Base-by-base conservation (phyloP, 1,140 invertebrate genomes). In the Steinernema feltiae region DNA sequence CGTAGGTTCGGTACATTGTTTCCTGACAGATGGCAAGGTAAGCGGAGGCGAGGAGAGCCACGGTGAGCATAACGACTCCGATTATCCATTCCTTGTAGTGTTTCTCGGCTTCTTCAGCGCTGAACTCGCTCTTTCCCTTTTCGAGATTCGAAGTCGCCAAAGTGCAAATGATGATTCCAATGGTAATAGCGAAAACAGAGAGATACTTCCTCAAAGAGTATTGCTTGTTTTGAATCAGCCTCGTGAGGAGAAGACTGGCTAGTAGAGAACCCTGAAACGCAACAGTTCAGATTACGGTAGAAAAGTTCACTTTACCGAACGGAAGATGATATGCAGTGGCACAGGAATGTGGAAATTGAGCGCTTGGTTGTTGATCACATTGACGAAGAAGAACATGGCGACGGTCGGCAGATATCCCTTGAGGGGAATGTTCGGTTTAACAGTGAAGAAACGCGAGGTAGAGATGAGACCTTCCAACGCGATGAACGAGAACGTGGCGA, bases 241-340 rank as follows among this genome's bases (percentile, higher is more conserved):
- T 92, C 63, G 94, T 94, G 91, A 98, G 92, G 63, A 97, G 90
- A 91, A 99, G 93, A 87, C 95, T 98, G 0, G 95, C 94, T 88
- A 98, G 94, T 29, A 98, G 88, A 32, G 95, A 97, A 2, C 95
- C 95, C 93, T 94, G 84, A 72, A 88, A 87, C 35, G 46, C 41
- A 69, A 46, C 53, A 73, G n/a, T 46, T 18, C 78, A 29, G 27
- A 75, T 29, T 70, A 69, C 31, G 21, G 63, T 21, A 18, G 73
- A 24, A 46, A 30, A 48, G 32, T 32, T 71, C 73, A 79, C 91
- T 91, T 90, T 89, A 94, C 93, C 41, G 96, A 92, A 89, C 95
- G 90, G 86, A 99, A 98, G 86, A 99, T 98, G 92, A 99, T 97
- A 86, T 98, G 96, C 1, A 99, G 88, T 12, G 97, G 95, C 91